A percentile compares a stretch with the other conserved stretches of the same genome.
These are phyloP conservation scores for Pampusana beccarii DNA, from an alignment of 2,113 vertebrate species.

Conservation along the genomic window DNA sequence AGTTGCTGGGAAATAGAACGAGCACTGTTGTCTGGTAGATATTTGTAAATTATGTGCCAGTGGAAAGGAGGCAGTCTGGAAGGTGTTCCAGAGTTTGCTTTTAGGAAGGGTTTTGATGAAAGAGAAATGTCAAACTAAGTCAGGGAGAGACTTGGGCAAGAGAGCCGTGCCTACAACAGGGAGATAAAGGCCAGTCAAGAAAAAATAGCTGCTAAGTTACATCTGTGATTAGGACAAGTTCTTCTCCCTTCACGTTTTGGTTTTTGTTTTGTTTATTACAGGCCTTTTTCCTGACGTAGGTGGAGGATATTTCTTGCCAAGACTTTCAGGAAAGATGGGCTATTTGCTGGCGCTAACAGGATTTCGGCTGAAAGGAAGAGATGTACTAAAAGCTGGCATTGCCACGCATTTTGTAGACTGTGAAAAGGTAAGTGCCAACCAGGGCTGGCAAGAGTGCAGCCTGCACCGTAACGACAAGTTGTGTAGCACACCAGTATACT, in stretches of 20 bases:
- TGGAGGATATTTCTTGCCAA: conserved; percentile 93
- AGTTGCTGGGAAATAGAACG: not conserved
- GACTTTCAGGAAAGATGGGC: conserved; percentile 88
- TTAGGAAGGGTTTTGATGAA: not conserved
- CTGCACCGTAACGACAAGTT: fast-evolving
- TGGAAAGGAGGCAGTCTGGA: not conserved
- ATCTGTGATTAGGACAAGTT: not conserved
- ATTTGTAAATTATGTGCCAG: not conserved
- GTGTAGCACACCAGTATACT: fast-evolving
- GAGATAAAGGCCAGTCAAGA: not conserved
- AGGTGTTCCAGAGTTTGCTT: not conserved
- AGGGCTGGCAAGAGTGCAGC: not conserved
- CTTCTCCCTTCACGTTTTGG: not conserved
- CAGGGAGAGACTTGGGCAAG: not conserved
- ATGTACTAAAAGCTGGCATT: conserved; percentile 87
- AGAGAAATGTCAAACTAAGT: not conserved
- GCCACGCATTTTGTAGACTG: conserved; percentile 94
- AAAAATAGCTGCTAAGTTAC: not conserved
- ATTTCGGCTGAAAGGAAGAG: conserved; percentile 89
- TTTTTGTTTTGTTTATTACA: conserved; percentile 60
- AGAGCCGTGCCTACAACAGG: not conserved
- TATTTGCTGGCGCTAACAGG: conserved; percentile 91
- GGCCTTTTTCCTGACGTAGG: conserved; percentile 97
- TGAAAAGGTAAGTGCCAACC: conserved; percentile 78
- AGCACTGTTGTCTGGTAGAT: not conserved